Evolutionary conservation across 2,888 invertebrate genomes (phyloP), one percentile per base, ranked within the genome.

Genomic region (Gortyna flavago): DNA sequence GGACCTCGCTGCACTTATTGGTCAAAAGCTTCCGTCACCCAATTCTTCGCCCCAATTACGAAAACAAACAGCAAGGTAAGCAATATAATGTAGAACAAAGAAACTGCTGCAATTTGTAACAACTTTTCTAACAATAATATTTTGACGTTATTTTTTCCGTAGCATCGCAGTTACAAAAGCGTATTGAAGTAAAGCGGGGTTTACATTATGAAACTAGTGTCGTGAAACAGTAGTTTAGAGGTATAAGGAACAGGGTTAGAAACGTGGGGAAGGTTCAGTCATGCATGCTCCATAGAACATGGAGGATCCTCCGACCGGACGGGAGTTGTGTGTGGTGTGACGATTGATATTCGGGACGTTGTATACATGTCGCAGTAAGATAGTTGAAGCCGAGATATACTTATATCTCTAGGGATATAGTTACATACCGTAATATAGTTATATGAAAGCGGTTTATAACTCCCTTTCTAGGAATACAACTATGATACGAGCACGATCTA

Each of bases 21-120:
- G 5, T 6, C 21, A 32, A 68, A 81, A 74, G 57, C 69, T 72
- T 75, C 79, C 69, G 67, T 25, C 72, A 70, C 64, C 72, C 75
- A 74, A 80, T 77, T 62, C 65, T 79, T 81, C 75, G 72, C 76
- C 65, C 75, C 59, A 72, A 83, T 74, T 72, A 61, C 75, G 65
- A 74, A 77, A 75, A 84, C 54, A 69, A 25, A 77, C 32, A 38
- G 61, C 77, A 65, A 72, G 62, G 72, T 71, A 61, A 73, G 71
- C 72, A 86, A 81, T 75, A 66, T 65, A 68, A 35, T 62, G 65
- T 44, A 35, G 41, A 83, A 87, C 88, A 87, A 87, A 86, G 86
- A 84, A 87, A 86, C 75, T 71, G 25, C 71, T 48, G 57, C 48
- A 65, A 77, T 79, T 84, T 74, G n/a, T 7, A 38, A 41, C 44